Evolutionary conservation across 2,888 invertebrate genomes (phyloP).

Genomic region (Leucania comma): DNA sequence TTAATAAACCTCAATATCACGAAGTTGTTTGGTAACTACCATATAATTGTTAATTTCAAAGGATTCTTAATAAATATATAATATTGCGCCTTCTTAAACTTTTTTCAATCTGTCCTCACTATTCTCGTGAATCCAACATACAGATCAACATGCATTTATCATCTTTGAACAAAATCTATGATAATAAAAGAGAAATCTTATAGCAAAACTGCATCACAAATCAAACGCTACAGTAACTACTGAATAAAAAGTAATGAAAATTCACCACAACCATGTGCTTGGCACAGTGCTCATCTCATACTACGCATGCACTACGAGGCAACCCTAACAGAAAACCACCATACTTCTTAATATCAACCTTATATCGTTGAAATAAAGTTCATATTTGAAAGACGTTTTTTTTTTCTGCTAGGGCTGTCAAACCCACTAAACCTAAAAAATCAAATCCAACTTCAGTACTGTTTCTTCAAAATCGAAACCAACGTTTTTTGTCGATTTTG

Average conservation of each 20-base stretch:
- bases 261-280: conserved; percentile 89
- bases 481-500: conserved; percentile 58
- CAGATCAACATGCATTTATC: conserved; percentile 81
- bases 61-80: too few species aligned
- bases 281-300: conserved; percentile 84
- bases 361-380: conserved; percentile 44
- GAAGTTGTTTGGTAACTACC: not conserved
- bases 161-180: conserved; percentile 69
- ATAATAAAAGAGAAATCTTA: conserved; percentile 86
- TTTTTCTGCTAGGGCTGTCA: conserved; percentile 43
- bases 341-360: conserved; percentile 56
- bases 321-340: conserved; percentile 60
- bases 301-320: conserved; percentile 88
- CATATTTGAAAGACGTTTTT: conserved; percentile 47
- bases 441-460: conserved; percentile 49
- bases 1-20: not conserved
- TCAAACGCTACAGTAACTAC: conserved; percentile 80
- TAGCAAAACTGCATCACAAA: conserved; percentile 88
- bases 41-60: too few species aligned
- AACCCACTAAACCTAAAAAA: conserved; percentile 59
- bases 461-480: conserved; percentile 55
- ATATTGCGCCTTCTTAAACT: not conserved
- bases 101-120: not conserved
- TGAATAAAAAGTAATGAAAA: conserved; percentile 71
- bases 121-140: conserved; percentile 75